A percentile compares a stretch with the other conserved stretches of the same genome.
phyloP scores from a whole-genome alignment of 1,140 invertebrate species.

The Oryzaephilus surinamensis region DNA sequence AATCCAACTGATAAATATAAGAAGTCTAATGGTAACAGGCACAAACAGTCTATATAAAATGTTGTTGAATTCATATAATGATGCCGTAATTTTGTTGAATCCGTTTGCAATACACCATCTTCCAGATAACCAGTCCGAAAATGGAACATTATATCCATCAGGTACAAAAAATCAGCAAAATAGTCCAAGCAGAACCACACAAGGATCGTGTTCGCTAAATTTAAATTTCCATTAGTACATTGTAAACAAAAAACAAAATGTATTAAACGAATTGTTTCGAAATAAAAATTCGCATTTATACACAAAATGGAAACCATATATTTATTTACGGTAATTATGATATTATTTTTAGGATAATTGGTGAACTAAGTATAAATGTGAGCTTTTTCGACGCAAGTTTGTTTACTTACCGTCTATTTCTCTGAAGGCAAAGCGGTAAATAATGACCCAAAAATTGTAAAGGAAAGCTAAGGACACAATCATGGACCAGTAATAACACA shows the following conservation, averaged over 20 bases:
- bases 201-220: slow-evolving; percentile 70
- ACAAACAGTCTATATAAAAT: slow-evolving; percentile 98
- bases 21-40: slow-evolving; percentile 93
- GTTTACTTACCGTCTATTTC: slow-evolving; percentile 72
- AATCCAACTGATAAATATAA: slow-evolving; percentile 94
- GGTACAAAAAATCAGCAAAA: slow-evolving; percentile 90
- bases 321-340: no score
- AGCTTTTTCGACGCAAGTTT: background rate
- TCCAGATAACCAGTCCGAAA: slow-evolving; percentile 95
- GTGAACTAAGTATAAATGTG: no score
- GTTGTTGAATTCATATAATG: slow-evolving; percentile 98
- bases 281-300: no score
- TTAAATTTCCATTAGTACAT: slow-evolving; percentile 9
- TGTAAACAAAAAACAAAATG: no score
- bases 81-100: slow-evolving; percentile 81
- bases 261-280: background rate
- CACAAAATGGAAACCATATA: no score
- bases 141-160: slow-evolving; percentile 93
- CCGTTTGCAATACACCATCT: slow-evolving; percentile 93
- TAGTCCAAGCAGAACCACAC: slow-evolving; percentile 97
- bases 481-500: slow-evolving; percentile 95
- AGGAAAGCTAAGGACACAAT: slow-evolving; percentile 95
- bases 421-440: slow-evolving; percentile 95
- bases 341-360: no score
- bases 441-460: slow-evolving; percentile 99